phyloP scores from a whole-genome alignment of 2,113 vertebrate genomes.

The Chloroceryle aenea region DNA sequence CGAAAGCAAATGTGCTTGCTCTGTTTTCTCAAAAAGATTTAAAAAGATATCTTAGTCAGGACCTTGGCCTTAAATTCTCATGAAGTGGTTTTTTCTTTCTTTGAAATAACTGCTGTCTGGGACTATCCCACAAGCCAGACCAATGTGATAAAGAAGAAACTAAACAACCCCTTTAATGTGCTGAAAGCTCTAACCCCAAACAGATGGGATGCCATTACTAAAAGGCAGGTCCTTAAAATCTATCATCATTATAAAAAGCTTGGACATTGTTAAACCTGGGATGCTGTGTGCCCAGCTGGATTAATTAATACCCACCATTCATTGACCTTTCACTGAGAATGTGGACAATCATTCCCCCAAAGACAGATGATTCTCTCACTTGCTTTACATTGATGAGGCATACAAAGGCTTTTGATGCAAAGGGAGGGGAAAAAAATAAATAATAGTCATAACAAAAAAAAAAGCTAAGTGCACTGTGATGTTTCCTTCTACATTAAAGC shows the following conservation, averaged over 20 bases:
- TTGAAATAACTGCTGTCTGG: neutral
- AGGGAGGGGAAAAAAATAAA: neutral
- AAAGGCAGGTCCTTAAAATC: constrained; percentile 69
- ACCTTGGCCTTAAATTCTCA: neutral
- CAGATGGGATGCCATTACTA: constrained; percentile 68
- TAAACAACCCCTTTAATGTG: neutral
- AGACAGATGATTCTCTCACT: constrained; percentile 73
- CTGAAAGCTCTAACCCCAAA: constrained; percentile 42
- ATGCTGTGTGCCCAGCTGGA: constrained; percentile 72
- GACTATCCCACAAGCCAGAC: neutral
- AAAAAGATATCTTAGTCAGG: neutral
- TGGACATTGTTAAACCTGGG: constrained; percentile 68
- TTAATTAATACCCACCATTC: constrained; percentile 79
- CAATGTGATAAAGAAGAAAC: neutral
- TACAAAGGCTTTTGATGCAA: constrained; percentile 38
- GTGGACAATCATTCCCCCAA: constrained; percentile 62
- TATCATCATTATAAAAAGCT: constrained; percentile 70
- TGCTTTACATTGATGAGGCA: constrained; percentile 50
- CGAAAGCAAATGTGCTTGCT: neutral
- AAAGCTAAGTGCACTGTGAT: neutral
- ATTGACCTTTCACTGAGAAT: constrained; percentile 74
- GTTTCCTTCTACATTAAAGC: neutral
- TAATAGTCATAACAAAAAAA: neutral
- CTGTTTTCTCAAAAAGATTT: neutral
- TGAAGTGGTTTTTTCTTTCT: neutral